These are phyloP conservation scores for Anguilla megastoma DNA, from an alignment of 2,797 vertebrate species.

Conservation along the genomic window DNA sequence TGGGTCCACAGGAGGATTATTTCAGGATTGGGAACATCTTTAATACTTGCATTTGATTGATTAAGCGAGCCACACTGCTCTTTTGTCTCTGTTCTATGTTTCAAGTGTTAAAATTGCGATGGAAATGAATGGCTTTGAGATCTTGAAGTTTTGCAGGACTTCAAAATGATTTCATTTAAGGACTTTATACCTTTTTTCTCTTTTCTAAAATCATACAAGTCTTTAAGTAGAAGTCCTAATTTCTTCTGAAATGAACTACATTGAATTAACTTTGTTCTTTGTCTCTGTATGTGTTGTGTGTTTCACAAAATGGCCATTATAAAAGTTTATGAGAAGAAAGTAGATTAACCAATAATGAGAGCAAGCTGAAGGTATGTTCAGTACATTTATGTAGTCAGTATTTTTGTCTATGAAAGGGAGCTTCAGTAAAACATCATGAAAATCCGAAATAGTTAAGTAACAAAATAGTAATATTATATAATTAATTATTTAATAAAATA, in stretches of 20 bases:
- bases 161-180: background rate
- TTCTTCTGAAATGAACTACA: background rate
- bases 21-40: constrained; percentile 73
- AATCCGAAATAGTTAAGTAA: background rate
- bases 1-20: constrained; percentile 70
- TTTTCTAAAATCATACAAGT: background rate
- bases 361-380: no score
- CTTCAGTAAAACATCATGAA: background rate
- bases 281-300: background rate
- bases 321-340: background rate
- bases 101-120: constrained; percentile 39
- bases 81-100: constrained; percentile 30
- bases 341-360: background rate
- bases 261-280: background rate
- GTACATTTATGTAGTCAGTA: background rate
- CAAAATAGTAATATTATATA: background rate
- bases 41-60: constrained; percentile 70
- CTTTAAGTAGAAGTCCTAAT: background rate
- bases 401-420: no score
- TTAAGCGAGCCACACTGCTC: constrained; percentile 35
- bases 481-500: background rate
- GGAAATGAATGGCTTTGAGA: constrained; percentile 34
- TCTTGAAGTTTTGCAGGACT: constrained; percentile 15
- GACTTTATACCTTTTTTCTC: background rate
- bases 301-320: background rate